Evolutionary conservation across 64 coral and sea anemone genomes (phyloP), one percentile per base, ranked within the genome.

Genomic region (Dendrophyllia cribrosa): DNA sequence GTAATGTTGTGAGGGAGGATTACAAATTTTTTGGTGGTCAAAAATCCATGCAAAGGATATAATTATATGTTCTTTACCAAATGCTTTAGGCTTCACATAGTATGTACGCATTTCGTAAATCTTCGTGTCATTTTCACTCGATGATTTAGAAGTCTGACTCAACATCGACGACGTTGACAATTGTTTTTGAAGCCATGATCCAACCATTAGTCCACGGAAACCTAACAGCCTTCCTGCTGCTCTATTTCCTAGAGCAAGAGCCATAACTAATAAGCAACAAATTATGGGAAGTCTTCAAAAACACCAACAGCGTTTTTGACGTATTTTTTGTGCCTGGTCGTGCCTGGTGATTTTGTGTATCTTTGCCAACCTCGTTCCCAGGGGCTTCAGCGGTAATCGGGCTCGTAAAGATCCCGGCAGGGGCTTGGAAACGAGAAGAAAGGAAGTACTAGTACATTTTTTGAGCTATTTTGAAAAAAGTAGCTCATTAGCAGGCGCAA

Each of bases 41-140:
- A n/a, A n/a, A n/a, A n/a, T 34, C 47, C 11, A 9, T n/a, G 34
- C 34, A 34, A 34, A 34, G 34, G 34, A 34, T 34, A 34, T 34
- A 34, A 34, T 34, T 34, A 34, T 34, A 34, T 53, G 14, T 59
- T 59, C 67, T 85, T 93, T 88, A 93, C 91, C 78, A 67, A 93
- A 87, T 1, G 43, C 66, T 43, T 93, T 86, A 20, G 91, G 91
- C 43, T 93, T 93, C 0, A 93, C 43, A 58, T 76, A 72, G 76
- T 93, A 93, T 4, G 91, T 88, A 16, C 91, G 83, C 65, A 88
- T 59, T 24, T 93, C 91, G 65, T 93, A 93, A 55, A 93, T 90
- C 62, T 90, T 90, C 51, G 55, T 59, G 77, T 56, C 26, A 59
- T 23, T 60, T 9, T 48, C 71, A 44, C 10, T 43, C 11, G 80